Conservation (phyloP, 2,797 vertebrate species). For the Sphenodon punctatus region DNA sequence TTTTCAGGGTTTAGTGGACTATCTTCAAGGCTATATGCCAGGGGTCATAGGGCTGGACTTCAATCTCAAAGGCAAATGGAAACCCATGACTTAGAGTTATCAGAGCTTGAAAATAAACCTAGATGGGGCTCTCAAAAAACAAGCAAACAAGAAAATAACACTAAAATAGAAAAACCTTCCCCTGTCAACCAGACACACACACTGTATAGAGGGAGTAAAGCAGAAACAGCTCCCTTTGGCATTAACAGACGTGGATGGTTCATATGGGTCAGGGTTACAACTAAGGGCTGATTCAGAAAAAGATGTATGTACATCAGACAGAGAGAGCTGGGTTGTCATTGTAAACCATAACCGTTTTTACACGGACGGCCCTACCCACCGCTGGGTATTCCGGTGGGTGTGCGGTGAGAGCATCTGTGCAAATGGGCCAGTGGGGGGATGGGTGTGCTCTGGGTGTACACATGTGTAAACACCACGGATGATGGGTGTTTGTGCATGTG, state of each 20-base stretch:
- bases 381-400: no score
- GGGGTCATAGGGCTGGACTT: fast-evolving
- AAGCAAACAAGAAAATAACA: no score
- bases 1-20: neutral
- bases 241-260: neutral
- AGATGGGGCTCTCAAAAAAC: neutral
- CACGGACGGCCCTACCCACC: no score
- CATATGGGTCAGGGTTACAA: fast-evolving
- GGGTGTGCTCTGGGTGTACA: no score
- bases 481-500: no score
- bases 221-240: neutral
- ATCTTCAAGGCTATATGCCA: neutral
- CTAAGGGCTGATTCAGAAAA: neutral
- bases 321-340: no score
- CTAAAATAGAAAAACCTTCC: no score
- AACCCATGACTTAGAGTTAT: neutral
- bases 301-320: neutral
- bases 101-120: neutral
- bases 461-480: no score
- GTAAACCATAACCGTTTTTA: no score
- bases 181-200: neutral
- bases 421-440: no score
- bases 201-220: neutral
- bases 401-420: no score
- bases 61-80: fast-evolving